These are phyloP conservation scores for Philereme transversata DNA, from an alignment of 2,888 invertebrate species.

Conservation along the genomic window DNA sequence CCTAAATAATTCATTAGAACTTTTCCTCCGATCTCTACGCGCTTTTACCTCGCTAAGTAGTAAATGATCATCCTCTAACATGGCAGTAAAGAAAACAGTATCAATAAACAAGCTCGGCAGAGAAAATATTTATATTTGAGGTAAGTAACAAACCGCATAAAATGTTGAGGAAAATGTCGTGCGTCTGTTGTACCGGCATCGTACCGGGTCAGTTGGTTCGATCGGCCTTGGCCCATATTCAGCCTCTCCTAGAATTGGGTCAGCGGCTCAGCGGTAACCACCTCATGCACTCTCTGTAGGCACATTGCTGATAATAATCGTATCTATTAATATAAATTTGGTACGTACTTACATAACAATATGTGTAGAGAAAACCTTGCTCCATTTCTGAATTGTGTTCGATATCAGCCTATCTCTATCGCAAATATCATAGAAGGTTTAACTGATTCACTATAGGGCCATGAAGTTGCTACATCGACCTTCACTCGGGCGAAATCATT, in stretches of 20 bases:
- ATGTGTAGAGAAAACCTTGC: constrained; percentile 43
- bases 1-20: neutral
- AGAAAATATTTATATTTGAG: constrained; percentile 19
- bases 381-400: constrained; percentile 40
- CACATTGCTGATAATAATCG: constrained; percentile 42
- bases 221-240: constrained; percentile 68
- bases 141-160: constrained; percentile 27
- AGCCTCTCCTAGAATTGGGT: constrained; percentile 51
- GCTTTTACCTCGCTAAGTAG: constrained; percentile 13
- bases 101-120: constrained; percentile 12
- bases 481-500: neutral
- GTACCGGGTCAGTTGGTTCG: constrained; percentile 52
- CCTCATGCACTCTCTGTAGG: constrained; percentile 43
- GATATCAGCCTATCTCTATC: constrained; percentile 24
- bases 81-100: constrained; percentile 7
- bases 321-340: constrained; percentile 50
- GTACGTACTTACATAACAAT: constrained; percentile 25
- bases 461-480: neutral
- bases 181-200: constrained; percentile 37
- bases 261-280: constrained; percentile 41
- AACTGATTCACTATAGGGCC: constrained; percentile 1
- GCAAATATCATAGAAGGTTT: constrained; percentile 4
- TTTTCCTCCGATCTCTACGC: neutral
- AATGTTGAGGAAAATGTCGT: constrained; percentile 41
- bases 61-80: constrained; percentile 13